Conservation (phyloP, 2,888 invertebrate genomes). For the Pammene aurita region DNA sequence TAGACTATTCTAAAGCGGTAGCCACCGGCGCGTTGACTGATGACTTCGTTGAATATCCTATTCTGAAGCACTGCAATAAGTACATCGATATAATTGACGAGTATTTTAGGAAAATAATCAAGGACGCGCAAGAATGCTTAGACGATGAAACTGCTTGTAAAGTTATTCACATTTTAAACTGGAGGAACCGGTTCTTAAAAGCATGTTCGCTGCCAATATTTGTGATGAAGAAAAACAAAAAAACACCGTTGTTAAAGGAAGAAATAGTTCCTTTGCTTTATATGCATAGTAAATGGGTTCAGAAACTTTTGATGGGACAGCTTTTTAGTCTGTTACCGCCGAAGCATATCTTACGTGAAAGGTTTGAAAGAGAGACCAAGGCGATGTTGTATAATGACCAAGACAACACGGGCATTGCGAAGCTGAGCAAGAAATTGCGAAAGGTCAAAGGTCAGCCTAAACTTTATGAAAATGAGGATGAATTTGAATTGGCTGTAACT, state of each 20-base stretch:
- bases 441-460: constrained; percentile 72
- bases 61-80: constrained; percentile 79
- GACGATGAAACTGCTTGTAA: constrained; percentile 66
- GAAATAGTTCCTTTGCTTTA: constrained; percentile 84
- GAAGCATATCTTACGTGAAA: constrained; percentile 46
- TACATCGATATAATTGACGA: constrained; percentile 75
- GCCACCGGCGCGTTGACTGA: constrained; percentile 69
- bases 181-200: constrained; percentile 78
- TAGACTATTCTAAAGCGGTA: constrained; percentile 79
- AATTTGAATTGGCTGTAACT: constrained; percentile 56
- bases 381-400: constrained; percentile 51
- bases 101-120: constrained; percentile 68
- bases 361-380: constrained; percentile 51
- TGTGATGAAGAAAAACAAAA: constrained; percentile 58
- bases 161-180: constrained; percentile 78
- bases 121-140: constrained; percentile 53
- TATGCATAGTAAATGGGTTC: constrained; percentile 89
- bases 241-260: constrained; percentile 68
- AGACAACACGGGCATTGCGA: constrained; percentile 58
- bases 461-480: constrained; percentile 59
- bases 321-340: constrained; percentile 55
- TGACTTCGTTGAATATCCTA: constrained; percentile 79
- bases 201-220: constrained; percentile 69
- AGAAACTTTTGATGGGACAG: constrained; percentile 83
- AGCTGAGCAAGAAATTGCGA: constrained; percentile 70